Evolutionary conservation across 2,888 invertebrate species (phyloP), one percentile per base, ranked within the genome.

Genomic region (Leptopterna dolabrata): DNA sequence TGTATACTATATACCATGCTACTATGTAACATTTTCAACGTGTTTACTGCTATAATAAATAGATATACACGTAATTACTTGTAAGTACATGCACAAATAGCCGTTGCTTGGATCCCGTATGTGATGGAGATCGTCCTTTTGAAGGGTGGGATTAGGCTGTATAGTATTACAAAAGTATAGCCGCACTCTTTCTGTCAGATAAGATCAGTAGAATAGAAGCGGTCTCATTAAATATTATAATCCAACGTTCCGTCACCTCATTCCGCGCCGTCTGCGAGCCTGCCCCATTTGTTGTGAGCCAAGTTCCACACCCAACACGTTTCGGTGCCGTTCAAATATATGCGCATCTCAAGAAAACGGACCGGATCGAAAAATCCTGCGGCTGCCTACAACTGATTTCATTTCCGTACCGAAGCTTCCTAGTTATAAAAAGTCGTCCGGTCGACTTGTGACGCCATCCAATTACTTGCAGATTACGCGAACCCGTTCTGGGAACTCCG

Each of bases 361-460:
- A 63, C 63, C 19, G 24, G 24, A 63, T 27, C 24, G 19, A 11
- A 27, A 63, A 24, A 63, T 63, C 63, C 24, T 7, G 73, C 73
- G 73, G 73, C 73, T 71, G 16, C 70, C 70, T 71, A 51, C 30
- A 27, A 27, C 73, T 36, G 41, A 78, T 78, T 78, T 78, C 78
- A 78, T 78, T 78, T 78, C 78, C 78, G 78, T 24, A 6, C 78
- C 16, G 47, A 36, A 41, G 47, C 78, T 78, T 78, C 78, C 78
- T 41, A 43, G 78, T 78, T n/a, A 43, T 30, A 73, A 73, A 63
- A 73, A 78, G 78, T 24, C 14, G 45, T 45, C 78, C 45, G 11
- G 45, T 2, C 45, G 24, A 78, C 19, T 78, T 78, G 45, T 78
- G 78, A 78, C 78, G 78, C 78, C 78, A 78, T 45, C 78, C 78